Base-by-base conservation (phyloP, 2,888 invertebrate genomes). In the Cantharis lateralis region DNA sequence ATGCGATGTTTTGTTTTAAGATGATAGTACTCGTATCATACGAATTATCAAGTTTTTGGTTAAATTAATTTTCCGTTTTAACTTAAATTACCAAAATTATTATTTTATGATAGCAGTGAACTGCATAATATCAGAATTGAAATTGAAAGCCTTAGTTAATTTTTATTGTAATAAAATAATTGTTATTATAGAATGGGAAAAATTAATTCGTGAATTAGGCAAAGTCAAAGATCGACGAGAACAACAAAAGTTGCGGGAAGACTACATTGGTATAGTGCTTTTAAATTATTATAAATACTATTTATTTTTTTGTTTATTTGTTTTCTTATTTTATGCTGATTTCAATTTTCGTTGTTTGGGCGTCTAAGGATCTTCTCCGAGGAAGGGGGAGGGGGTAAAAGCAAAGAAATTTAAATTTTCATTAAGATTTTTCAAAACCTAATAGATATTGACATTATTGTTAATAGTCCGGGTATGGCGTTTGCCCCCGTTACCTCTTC, bases 191-290 rank as follows among this genome's bases (percentile, higher is more conserved):
- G 83, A 81, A 76, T 82, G 81, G 82, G 76, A 82, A 76, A 80
- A 62, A 72, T 80, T 82, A 70, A 69, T 83, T n/a, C 18, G 75
- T 24, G 74, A 82, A 32, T 71, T 82, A 68, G 72, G 69, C 71
- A 73, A 78, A 71, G 76, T 75, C 63, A 73, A 77, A 18, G 76
- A 80, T 77, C 69, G 64, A 24, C 69, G 72, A 68, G 75, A 78
- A 75, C 70, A 78, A 68, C 66, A 77, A 68, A 77, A 70, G 16
- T 79, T 82, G 72, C 76, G 81, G 32, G 76, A 80, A 16, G 72
- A 77, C n/a, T 83, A 83, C 68, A 76, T 83, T 71, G 83, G 83
- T 83, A 82, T 74, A 77, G 70, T 32, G 15, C 68, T 72, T 24
- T 32, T 48, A 68, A 66, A 66, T 66, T 72, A 16, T 10, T 13